These are phyloP conservation scores for Magallana gigas DNA, from an alignment of 1,140 invertebrate genomes.

Conservation along the genomic window DNA sequence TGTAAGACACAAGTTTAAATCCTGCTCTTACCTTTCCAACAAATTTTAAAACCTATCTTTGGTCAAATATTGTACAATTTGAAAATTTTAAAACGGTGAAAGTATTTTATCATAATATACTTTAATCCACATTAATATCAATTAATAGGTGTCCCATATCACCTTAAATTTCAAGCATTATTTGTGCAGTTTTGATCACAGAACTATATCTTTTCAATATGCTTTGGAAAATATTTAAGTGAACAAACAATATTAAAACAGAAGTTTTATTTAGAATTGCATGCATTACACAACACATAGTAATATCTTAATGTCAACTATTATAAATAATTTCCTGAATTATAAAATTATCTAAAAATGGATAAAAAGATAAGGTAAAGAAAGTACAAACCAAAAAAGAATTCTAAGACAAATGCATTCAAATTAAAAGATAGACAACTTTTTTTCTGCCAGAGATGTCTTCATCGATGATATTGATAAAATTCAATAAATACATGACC, in stretches of 20 bases:
- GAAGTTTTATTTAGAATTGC: constrained; percentile 36
- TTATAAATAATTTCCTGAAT: constrained; percentile 39
- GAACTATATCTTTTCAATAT: too few species aligned
- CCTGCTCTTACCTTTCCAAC: too few species aligned
- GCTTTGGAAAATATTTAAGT: background rate
- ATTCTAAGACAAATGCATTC: constrained; percentile 18
- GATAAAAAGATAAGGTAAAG: constrained; percentile 26
- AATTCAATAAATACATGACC: constrained; percentile 36
- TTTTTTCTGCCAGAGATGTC: constrained; percentile 20
- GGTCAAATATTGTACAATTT: too few species aligned
- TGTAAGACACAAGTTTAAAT: too few species aligned
- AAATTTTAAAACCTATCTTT: too few species aligned
- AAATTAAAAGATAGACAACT: constrained; percentile 32
- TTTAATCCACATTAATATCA: too few species aligned
- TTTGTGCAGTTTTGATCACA: too few species aligned
- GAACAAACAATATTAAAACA: background rate
- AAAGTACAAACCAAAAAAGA: constrained; percentile 34
- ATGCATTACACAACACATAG: constrained; percentile 36
- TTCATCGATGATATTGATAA: background rate
- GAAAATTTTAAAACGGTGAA: too few species aligned
- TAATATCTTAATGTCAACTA: constrained; percentile 35
- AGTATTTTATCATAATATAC: too few species aligned
- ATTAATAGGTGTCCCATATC: too few species aligned
- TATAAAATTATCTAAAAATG: constrained; percentile 38
- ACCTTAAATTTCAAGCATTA: too few species aligned